Base-by-base conservation (phyloP, 2,888 invertebrate genomes). In the Pseudoips prasinana region DNA sequence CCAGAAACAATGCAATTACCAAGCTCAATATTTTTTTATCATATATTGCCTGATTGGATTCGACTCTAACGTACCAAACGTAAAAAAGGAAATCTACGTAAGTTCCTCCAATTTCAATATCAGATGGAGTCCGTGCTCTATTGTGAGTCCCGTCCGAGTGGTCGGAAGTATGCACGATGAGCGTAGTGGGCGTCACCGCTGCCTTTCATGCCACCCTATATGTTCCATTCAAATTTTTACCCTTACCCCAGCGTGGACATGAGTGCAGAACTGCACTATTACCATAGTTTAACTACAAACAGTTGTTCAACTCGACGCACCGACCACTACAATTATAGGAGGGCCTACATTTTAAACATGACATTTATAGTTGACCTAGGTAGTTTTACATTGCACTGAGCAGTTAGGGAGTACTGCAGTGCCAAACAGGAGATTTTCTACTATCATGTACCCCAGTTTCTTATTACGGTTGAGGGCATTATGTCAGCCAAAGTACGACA, bases 141-240 rank as follows among this genome's bases (percentile, higher is more conserved):
- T 84, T 84, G 83, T 82, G 74, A 65, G 67, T 62, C 61, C 38
- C 48, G 76, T 70, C 75, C 75, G 76, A 80, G 75, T 77, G 73
- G 74, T 74, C 78, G 81, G 83, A 82, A 84, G 79, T 73, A 72
- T 64, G 66, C 59, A 66, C 65, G 64, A 62, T 66, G 71, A 61
- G 60, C 61, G 64, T 48, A 47, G 47, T 57, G 42, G 45, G 46
- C 56, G 56, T 50, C 46, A 52, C 46, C 45, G 39, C 33, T 56
- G 52, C 60, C 60, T 63, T 67, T 66, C 62, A 71, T 64, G 34
- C 50, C 40, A 46, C 53, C 54, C 61, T 57, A 61, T 66, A 73
- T 74, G 67, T 70, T 73, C 83, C 75, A 88, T 88, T 87, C 85
- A 87, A 84, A 87, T 87, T 88, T 88, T 88, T 87, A 79, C 83